Conservation (phyloP, 2,888 invertebrate genomes). For the Exephanes ischioxanthus region DNA sequence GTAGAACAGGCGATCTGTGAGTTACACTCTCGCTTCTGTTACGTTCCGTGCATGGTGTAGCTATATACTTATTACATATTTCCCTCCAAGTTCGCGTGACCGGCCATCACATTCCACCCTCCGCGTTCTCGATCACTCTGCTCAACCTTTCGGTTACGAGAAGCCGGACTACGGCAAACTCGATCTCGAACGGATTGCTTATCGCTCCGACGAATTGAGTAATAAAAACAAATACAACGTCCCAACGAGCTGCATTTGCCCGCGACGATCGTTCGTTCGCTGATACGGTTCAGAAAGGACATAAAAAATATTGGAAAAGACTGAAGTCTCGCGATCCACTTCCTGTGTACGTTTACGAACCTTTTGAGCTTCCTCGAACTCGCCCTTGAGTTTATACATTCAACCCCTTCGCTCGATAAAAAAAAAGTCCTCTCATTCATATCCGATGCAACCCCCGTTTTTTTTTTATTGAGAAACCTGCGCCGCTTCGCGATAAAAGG, state of each 20-base stretch:
- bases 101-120: conserved; percentile 66
- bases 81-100: conserved; percentile 65
- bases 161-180: conserved; percentile 62
- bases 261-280: neutral
- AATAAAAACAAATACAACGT: conserved; percentile 35
- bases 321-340: neutral
- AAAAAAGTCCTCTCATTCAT: conserved; percentile 14
- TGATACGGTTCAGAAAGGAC: neutral
- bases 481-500: neutral
- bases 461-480: conserved; percentile 7
- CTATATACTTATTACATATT: conserved; percentile 6
- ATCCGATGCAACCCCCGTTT: conserved; percentile 3
- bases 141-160: conserved; percentile 37
- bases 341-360: neutral
- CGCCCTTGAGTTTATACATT: neutral
- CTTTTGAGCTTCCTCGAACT: neutral
- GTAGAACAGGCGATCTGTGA: conserved; percentile 41
- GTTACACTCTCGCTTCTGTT: conserved; percentile 21
- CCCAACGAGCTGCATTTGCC: conserved; percentile 32
- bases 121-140: conserved; percentile 64
- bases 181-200: conserved; percentile 65
- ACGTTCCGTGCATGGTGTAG: neutral
- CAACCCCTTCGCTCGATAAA: conserved; percentile 16
- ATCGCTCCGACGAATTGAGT: conserved; percentile 59
- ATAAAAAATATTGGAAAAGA: conserved; percentile 6